Evolutionary conservation across 2,113 vertebrate species (phyloP).

Genomic region (Xiphorhynchus elegans): DNA sequence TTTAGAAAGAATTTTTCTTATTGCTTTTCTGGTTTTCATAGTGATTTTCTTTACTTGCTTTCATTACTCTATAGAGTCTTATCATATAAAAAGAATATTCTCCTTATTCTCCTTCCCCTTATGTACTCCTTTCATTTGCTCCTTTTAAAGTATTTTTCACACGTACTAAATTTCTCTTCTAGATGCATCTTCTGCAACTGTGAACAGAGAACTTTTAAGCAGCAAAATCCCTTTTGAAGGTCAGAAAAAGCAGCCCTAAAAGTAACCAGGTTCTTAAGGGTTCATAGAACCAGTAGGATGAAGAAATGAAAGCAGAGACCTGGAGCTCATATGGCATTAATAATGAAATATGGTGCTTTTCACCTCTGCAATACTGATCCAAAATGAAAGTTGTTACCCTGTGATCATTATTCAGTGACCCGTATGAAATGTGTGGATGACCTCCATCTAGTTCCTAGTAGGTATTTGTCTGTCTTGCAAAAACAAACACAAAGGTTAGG

Average conservation of each 20-base stretch:
- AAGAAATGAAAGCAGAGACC: slow-evolving; percentile 5
- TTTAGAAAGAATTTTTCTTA: background rate
- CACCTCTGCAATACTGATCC: background rate
- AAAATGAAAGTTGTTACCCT: background rate
- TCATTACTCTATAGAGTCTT: background rate
- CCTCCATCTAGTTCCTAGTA: slow-evolving; percentile 11
- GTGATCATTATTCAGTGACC: background rate
- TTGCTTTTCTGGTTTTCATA: background rate
- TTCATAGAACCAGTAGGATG: background rate
- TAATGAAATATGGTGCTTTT: slow-evolving; percentile 1
- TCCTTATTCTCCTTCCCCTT: background rate
- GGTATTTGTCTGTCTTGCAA: background rate
- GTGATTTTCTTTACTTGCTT: background rate
- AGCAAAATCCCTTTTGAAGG: background rate
- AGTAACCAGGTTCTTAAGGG: background rate
- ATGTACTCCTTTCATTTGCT: background rate
- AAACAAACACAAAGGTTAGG: background rate
- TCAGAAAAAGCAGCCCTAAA: background rate
- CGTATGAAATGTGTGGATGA: background rate
- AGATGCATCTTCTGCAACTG: background rate
- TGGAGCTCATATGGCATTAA: background rate
- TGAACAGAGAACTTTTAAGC: background rate
- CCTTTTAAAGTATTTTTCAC: background rate
- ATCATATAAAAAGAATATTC: background rate
- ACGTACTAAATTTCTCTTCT: background rate